Conservation (phyloP, 2,797 vertebrate genomes). For the Hoplostethus atlanticus region DNA sequence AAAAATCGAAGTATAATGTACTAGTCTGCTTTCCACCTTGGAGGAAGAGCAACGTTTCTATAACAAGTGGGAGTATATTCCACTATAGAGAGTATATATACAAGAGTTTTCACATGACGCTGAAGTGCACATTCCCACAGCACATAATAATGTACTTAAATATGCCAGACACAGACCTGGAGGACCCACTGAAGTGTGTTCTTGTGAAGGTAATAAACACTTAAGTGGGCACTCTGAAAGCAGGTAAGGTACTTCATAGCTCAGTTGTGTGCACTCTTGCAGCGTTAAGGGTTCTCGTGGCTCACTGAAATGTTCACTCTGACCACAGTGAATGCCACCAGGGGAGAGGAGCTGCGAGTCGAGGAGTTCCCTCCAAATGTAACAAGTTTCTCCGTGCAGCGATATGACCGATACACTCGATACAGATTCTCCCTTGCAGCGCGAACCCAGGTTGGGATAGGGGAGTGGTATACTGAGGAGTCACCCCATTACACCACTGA, state of each 20-base stretch:
- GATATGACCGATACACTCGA: slow-evolving; percentile 93
- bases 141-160: slow-evolving; percentile 29
- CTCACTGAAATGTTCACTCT: slow-evolving; percentile 27
- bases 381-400: slow-evolving; percentile 91
- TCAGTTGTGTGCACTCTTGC: slow-evolving; percentile 36
- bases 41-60: not conserved
- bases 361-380: slow-evolving; percentile 92
- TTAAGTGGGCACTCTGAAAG: slow-evolving; percentile 36
- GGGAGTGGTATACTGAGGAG: slow-evolving; percentile 89
- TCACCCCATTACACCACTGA: slow-evolving; percentile 89
- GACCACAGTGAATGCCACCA: slow-evolving; percentile 91
- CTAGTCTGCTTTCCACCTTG: not conserved
- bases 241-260: slow-evolving; percentile 29
- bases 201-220: slow-evolving; percentile 52
- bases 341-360: slow-evolving; percentile 80
- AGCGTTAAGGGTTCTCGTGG: slow-evolving; percentile 24
- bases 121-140: slow-evolving; percentile 3
- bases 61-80: slow-evolving; percentile 20
- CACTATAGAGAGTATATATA: too few relatives aligned
- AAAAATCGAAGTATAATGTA: slow-evolving; percentile 8
- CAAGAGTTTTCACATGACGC: slow-evolving; percentile 13
- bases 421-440: slow-evolving; percentile 93
- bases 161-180: slow-evolving; percentile 36
- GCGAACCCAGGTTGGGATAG: slow-evolving; percentile 88
- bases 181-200: slow-evolving; percentile 18